These are phyloP conservation scores for Amphiprion clarkii DNA, from an alignment of 2,797 vertebrate species.

Conservation along the genomic window DNA sequence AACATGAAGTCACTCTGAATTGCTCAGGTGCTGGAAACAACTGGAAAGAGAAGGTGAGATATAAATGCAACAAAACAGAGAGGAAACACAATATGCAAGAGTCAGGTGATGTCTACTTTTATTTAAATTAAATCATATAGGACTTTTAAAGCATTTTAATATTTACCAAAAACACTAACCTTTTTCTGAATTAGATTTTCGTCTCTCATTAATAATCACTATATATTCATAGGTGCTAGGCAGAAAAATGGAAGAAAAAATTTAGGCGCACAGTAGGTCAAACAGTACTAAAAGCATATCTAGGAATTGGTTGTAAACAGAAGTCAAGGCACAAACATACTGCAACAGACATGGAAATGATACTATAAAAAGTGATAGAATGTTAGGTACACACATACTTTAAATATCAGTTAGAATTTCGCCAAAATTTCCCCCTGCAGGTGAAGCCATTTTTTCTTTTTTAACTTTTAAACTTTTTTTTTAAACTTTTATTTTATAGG, in stretches of 20 bases:
- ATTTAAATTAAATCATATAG: slow-evolving; percentile 91
- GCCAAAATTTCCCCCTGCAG: slow-evolving; percentile 66
- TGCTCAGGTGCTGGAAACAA: background rate
- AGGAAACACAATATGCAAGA: slow-evolving; percentile 57
- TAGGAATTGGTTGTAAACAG: slow-evolving; percentile 85
- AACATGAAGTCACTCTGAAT: background rate
- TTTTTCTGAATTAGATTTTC: slow-evolving; percentile 83
- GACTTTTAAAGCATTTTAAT: slow-evolving; percentile 85
- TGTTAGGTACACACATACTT: slow-evolving; percentile 85
- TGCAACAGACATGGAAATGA: slow-evolving; percentile 78
- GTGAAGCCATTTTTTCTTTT: slow-evolving; percentile 71
- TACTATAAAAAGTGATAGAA: slow-evolving; percentile 78
- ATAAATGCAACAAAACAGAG: background rate
- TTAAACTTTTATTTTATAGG: slow-evolving; percentile 77
- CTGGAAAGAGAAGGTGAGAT: background rate
- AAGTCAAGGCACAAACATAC: slow-evolving; percentile 92
- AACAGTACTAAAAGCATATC: slow-evolving; percentile 75
- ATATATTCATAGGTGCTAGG: slow-evolving; percentile 80
- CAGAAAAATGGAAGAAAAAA: slow-evolving; percentile 69
- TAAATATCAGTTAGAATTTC: slow-evolving; percentile 84
- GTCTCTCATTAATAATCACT: slow-evolving; percentile 82
- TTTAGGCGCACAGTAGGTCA: slow-evolving; percentile 75
- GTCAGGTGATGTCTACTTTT: slow-evolving; percentile 86
- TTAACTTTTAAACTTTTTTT: slow-evolving; percentile 56
- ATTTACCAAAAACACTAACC: slow-evolving; percentile 85